Evolutionary conservation across 2,888 invertebrate species (phyloP), one percentile per base, ranked within the genome.

Genomic region (Apomyelois bistriatella): DNA sequence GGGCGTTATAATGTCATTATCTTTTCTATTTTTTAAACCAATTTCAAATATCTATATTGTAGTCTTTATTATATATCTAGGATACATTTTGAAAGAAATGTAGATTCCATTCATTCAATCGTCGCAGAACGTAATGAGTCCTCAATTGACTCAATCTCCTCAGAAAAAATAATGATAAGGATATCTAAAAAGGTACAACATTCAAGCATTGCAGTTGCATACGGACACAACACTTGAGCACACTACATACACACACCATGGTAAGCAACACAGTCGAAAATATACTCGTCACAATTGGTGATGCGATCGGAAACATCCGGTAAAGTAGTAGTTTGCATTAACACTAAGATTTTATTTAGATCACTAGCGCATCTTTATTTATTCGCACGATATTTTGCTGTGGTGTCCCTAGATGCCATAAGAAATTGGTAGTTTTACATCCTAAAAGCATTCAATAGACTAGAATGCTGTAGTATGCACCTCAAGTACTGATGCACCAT

Each of bases 401-500:
- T 77, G 74, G 70, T 76, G 73, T 76, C 81, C 71, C 55, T 76
- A 79, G 73, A 74, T 72, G 69, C 76, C 74, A 76, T 79, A 64
- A 74, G 70, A 65, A 73, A 70, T 74, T 74, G 75, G 80, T 76
- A 75, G 66, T 61, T 62, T 59, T 61, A 57, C 60, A 65, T 67
- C 62, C 67, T 62, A 52, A 50, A 86, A 80, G 84, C 84, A 84
- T 87, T 88, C 85, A 72, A 67, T 73, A 58, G 83, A 90, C 87
- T 72, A 61, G 78, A 87, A 83, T 83, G 87, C 82, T 79, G 65
- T 64, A 62, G 68, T 73, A 74, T 81, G 70, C 71, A 72, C 69
- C 70, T 66, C 58, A 53, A 66, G 61, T 66, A 69, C 65, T 54
- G 51, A 63, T 61, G 62, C 65, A 71, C 59, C 57, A 59, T 60